phyloP scores from a whole-genome alignment of 1,140 invertebrate species.

The Camponotus floridanus region DNA sequence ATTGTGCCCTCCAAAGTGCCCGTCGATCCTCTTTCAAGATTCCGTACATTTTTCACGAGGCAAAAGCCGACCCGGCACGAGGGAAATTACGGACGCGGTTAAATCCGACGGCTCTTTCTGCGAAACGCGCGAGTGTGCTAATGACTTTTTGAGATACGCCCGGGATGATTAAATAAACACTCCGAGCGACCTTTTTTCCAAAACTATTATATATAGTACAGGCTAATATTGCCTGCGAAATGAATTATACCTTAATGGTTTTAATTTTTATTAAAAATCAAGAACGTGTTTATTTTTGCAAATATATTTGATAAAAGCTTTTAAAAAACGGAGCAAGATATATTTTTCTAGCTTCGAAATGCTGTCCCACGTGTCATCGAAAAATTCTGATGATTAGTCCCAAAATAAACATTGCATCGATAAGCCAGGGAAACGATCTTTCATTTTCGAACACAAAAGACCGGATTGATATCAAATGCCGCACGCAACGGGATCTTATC shows the following conservation, averaged over 20 bases:
- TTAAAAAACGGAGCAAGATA: background rate
- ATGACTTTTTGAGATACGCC: slow-evolving; percentile 60
- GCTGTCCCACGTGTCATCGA: background rate
- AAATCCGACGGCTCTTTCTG: slow-evolving; percentile 59
- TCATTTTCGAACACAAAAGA: background rate
- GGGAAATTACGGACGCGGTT: slow-evolving; percentile 58
- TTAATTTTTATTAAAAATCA: background rate
- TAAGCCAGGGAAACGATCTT: background rate
- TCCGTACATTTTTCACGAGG: slow-evolving; percentile 52
- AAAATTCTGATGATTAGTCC: background rate
- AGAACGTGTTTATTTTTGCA: too few relatives aligned
- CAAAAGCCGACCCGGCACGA: slow-evolving; percentile 36
- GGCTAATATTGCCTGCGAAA: background rate
- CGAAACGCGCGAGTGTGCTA: slow-evolving; percentile 58
- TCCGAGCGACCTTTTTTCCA: slow-evolving; percentile 21
- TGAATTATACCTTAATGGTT: background rate
- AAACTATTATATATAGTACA: slow-evolving; percentile 32
- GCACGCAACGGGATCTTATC: background rate
- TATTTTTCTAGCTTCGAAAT: background rate
- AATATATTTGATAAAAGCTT: background rate
- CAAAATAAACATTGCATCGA: background rate
- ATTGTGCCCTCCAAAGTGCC: slow-evolving; percentile 40
- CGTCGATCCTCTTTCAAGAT: slow-evolving; percentile 48
- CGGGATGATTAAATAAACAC: slow-evolving; percentile 44
- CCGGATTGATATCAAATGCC: background rate